Evolutionary conservation across 2,113 vertebrate genomes (phyloP).

Genomic region (Odocoileus hemionus): DNA sequence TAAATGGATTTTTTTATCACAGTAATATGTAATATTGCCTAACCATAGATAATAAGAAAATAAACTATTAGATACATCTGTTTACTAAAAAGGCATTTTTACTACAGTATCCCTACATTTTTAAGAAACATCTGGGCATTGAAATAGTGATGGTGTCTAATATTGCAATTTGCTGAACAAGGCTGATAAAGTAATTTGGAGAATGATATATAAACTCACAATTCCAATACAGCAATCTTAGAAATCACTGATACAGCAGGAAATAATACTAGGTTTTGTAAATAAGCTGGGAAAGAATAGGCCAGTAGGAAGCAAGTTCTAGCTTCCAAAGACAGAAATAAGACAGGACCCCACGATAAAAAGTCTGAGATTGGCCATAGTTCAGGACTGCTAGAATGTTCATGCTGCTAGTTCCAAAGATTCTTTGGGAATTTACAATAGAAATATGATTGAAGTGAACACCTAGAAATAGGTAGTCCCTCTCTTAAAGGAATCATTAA

Average conservation of each 20-base stretch:
- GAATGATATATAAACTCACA: neutral
- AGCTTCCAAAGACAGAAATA: neutral
- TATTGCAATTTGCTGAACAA: neutral
- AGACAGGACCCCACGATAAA: neutral
- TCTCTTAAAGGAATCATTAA: neutral
- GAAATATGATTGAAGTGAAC: neutral
- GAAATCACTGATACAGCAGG: neutral
- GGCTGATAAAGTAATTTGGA: neutral
- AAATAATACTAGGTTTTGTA: neutral
- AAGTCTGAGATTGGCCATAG: neutral
- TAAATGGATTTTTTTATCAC: neutral
- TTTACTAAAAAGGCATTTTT: neutral
- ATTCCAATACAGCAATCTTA: neutral
- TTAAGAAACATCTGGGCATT: neutral
- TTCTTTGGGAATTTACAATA: neutral
- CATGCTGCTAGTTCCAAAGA: neutral
- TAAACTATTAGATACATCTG: neutral
- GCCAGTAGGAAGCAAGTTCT: neutral
- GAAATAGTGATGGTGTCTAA: neutral
- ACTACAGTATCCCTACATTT: neutral
- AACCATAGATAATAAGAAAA: neutral
- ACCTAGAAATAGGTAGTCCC: neutral
- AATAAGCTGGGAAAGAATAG: neutral
- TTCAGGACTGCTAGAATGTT: neutral
- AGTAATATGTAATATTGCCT: neutral